Evolutionary conservation across 2,797 vertebrate species (phyloP).

Genomic region (Furcifer pardalis): DNA sequence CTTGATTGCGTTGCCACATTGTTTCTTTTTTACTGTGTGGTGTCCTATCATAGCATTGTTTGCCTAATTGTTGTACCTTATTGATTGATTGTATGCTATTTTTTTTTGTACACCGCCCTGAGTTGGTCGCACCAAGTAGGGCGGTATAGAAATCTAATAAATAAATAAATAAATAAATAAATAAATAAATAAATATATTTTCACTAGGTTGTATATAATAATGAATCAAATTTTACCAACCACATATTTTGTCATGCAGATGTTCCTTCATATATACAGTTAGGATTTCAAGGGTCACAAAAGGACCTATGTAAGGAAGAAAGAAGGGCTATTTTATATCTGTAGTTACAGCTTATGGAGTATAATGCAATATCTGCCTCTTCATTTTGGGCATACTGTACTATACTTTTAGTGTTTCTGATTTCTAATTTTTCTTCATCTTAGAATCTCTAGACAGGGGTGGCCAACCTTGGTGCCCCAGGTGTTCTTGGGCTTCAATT

Average conservation of each 20-base stretch:
- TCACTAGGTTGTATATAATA: background rate
- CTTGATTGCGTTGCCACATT: no score
- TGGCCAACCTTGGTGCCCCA: no score
- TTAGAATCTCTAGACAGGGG: slow-evolving; percentile 1
- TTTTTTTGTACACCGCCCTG: no score
- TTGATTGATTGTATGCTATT: no score
- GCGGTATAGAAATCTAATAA: no score
- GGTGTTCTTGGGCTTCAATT: no score
- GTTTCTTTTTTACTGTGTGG: no score
- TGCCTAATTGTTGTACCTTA: no score
- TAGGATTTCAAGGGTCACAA: background rate
- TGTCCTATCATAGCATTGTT: no score
- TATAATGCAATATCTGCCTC: background rate
- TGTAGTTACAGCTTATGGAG: background rate
- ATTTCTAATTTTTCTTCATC: background rate
- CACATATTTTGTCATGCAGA: background rate
- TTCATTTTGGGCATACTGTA: background rate
- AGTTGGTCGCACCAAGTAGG: no score
- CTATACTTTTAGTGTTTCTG: background rate
- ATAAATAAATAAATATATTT: no score
- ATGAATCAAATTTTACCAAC: background rate
- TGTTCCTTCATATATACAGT: background rate
- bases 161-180: no score
- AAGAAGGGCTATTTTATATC: background rate
- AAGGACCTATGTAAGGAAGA: background rate